Conservation (phyloP, 2,888 invertebrate species). For the Cantharis flavilabris region DNA sequence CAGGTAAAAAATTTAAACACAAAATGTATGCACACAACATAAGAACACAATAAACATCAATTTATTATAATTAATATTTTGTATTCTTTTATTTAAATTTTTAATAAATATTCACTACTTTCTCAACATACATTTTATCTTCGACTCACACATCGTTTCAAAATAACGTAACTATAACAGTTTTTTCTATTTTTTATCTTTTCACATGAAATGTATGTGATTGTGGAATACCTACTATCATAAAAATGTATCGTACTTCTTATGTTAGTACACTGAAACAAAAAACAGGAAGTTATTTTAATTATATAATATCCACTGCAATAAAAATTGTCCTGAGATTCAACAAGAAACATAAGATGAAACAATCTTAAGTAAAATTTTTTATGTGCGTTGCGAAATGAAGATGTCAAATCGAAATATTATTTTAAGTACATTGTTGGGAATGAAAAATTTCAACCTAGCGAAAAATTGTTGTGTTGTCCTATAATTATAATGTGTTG, state of each 20-base stretch:
- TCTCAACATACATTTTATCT: background rate
- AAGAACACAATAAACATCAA: too few relatives aligned
- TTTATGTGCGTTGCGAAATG: background rate
- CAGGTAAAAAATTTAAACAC: too few relatives aligned
- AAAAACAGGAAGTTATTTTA: slow-evolving; percentile 8
- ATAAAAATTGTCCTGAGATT: background rate
- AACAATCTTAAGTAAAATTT: background rate
- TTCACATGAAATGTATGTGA: slow-evolving; percentile 9
- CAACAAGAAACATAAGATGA: too few relatives aligned
- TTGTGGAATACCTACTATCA: background rate
- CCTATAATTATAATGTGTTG: too few relatives aligned
- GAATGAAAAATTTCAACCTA: too few relatives aligned
- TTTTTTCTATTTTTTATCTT: background rate
- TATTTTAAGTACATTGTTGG: background rate
- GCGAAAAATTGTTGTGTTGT: too few relatives aligned
- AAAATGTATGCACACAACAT: too few relatives aligned
- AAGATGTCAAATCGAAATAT: background rate
- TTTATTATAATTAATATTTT: too few relatives aligned
- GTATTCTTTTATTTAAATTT: too few relatives aligned
- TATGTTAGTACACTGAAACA: background rate
- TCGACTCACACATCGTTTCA: background rate
- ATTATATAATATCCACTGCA: background rate
- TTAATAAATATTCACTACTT: background rate
- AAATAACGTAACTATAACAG: background rate
- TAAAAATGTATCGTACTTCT: background rate